Percentiles rank a stretch among this genome's conserved stretches.
Evolutionary conservation across 2,888 invertebrate species (phyloP).

Genomic region (Polyommatus icarus): DNA sequence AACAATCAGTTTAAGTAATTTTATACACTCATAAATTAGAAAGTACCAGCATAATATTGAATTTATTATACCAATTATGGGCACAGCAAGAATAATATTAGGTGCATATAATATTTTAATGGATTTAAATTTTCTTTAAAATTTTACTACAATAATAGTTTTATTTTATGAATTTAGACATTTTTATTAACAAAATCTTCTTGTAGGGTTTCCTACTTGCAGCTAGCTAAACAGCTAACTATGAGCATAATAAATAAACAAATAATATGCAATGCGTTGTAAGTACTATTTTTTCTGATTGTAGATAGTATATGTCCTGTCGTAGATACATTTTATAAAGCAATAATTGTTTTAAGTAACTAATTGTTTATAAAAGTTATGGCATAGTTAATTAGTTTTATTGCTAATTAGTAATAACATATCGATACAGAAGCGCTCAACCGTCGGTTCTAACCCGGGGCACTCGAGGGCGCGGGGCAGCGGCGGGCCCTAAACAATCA

Average conservation of each 20-base stretch:
- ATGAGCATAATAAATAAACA: not conserved
- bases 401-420: not conserved
- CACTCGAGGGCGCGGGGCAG: not conserved
- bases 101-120: not conserved
- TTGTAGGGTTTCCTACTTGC: not conserved
- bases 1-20: not conserved
- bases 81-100: too few relatives aligned
- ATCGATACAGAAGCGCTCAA: slow-evolving; percentile 1
- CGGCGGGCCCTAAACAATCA: slow-evolving; percentile 53
- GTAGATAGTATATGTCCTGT: too few relatives aligned
- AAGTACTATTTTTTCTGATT: not conserved
- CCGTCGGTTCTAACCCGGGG: not conserved
- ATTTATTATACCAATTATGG: not conserved
- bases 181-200: not conserved
- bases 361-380: slow-evolving; percentile 11
- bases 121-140: too few relatives aligned
- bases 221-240: not conserved
- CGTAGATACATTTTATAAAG: not conserved
- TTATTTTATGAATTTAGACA: not conserved
- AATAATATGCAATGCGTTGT: not conserved
- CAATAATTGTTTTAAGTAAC: not conserved
- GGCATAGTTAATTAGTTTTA: not conserved
- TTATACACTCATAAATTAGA: not conserved
- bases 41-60: not conserved
- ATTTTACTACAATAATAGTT: not conserved